Conservation (phyloP, 2,888 invertebrate species). For the Pimpla rufipes region DNA sequence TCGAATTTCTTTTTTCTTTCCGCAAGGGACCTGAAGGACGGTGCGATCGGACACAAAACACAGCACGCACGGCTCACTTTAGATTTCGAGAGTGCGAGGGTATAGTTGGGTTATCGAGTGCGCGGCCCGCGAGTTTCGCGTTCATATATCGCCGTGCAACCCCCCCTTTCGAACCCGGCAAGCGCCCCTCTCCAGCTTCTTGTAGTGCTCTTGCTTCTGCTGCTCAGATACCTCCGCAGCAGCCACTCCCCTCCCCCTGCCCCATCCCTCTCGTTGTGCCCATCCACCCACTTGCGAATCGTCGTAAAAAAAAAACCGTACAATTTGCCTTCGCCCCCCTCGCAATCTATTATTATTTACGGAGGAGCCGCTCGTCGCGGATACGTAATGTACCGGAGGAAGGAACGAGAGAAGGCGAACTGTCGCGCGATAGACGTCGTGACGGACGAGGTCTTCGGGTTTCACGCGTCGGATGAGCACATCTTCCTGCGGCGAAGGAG, state of each 20-base stretch:
- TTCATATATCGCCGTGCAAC: constrained; percentile 83
- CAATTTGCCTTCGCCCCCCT: constrained; percentile 37
- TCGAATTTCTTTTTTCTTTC: constrained; percentile 28
- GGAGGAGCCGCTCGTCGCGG: constrained; percentile 10
- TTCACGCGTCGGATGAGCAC: constrained; percentile 19
- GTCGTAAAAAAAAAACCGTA: constrained; percentile 42
- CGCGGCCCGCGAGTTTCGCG: constrained; percentile 82
- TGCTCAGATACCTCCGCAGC: constrained; percentile 69
- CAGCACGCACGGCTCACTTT: constrained; percentile 53
- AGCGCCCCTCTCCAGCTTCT: constrained; percentile 59
- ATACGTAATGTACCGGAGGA: constrained; percentile 5
- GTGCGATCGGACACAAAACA: constrained; percentile 16
- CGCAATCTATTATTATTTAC: constrained; percentile 51
- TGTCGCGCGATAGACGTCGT: constrained; percentile 25
- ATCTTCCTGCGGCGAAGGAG: not conserved
- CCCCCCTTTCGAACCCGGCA: constrained; percentile 62
- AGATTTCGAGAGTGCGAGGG: constrained; percentile 68
- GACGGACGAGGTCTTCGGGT: constrained; percentile 39
- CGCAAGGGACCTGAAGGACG: constrained; percentile 23
- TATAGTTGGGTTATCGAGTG: constrained; percentile 82
- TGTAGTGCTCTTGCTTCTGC: constrained; percentile 50
- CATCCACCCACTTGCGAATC: constrained; percentile 67
- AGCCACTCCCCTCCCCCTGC: constrained; percentile 68
- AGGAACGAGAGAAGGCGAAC: not conserved
- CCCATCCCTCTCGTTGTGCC: constrained; percentile 53